These are phyloP conservation scores for Cataglyphis rosenhaueri DNA, from an alignment of 2,888 invertebrate species.

Conservation along the genomic window DNA sequence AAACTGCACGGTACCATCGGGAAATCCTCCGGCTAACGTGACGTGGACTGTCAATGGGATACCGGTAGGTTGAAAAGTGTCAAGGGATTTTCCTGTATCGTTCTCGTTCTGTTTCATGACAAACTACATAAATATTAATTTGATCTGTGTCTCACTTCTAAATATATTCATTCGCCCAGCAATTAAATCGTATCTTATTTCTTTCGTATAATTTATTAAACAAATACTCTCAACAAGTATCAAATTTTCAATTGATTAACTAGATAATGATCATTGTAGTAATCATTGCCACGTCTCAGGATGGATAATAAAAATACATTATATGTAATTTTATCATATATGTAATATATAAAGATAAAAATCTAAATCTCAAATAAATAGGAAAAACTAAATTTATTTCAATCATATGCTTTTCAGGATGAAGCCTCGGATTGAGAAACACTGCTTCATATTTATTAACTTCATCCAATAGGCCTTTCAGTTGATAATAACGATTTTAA, in stretches of 20 bases:
- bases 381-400: not conserved
- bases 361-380: not conserved
- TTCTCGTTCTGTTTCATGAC: conserved; percentile 30
- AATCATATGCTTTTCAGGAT: not conserved
- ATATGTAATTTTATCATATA: not conserved
- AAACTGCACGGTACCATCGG: conserved; percentile 90
- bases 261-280: not conserved
- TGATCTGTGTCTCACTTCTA: not conserved
- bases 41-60: conserved; percentile 90
- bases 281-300: not conserved
- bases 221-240: not conserved
- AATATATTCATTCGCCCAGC: not conserved
- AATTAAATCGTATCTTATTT: not conserved
- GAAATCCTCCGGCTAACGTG: conserved; percentile 90
- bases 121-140: conserved; percentile 45
- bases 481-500: conserved; percentile 17
- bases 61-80: conserved; percentile 78
- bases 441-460: conserved; percentile 4
- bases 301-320: not conserved
- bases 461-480: not conserved
- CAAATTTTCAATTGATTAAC: not conserved
- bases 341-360: not conserved
- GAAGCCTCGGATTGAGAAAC: not conserved
- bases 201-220: not conserved
- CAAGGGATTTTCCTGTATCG: conserved; percentile 10